Conservation (phyloP, 2,797 vertebrate species). For the Rhodeus uyekii region DNA sequence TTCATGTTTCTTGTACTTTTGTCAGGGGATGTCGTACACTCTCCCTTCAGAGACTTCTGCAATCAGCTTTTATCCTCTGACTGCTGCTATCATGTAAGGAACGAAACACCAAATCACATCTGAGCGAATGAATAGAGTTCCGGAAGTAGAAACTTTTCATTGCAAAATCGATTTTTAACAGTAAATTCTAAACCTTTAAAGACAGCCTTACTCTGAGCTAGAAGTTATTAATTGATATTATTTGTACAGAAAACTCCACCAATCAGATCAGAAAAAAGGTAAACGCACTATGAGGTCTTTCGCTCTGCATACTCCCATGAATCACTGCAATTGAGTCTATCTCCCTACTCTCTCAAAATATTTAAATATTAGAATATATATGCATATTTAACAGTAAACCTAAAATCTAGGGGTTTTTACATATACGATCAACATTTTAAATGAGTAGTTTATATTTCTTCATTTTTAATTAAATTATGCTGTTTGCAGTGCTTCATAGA, state of each 20-base stretch:
- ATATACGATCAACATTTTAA: neutral
- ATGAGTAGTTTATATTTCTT: neutral
- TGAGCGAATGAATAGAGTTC: neutral
- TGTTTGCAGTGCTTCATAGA: neutral
- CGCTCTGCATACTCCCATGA: too few relatives aligned
- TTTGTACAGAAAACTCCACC: neutral
- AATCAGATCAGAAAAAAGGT: too few relatives aligned
- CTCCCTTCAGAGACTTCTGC: too few relatives aligned
- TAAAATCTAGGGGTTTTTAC: too few relatives aligned
- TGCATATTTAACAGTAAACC: too few relatives aligned
- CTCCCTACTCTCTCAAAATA: too few relatives aligned
- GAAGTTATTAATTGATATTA: neutral
- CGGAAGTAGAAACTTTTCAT: neutral
- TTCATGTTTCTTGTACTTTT: constrained; percentile 66
- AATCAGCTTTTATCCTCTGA: constrained; percentile 80
- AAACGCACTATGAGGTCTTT: too few relatives aligned
- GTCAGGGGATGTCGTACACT: constrained; percentile 79
- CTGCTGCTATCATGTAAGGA: constrained; percentile 90
- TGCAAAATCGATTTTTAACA: neutral
- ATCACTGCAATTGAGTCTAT: neutral
- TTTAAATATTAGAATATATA: too few relatives aligned
- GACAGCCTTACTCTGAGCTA: neutral
- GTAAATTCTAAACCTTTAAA: neutral
- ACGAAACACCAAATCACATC: neutral
- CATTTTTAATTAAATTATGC: neutral